These are phyloP conservation scores for Urechis unicinctus DNA, from an alignment of 2,888 invertebrate genomes.

Conservation along the genomic window DNA sequence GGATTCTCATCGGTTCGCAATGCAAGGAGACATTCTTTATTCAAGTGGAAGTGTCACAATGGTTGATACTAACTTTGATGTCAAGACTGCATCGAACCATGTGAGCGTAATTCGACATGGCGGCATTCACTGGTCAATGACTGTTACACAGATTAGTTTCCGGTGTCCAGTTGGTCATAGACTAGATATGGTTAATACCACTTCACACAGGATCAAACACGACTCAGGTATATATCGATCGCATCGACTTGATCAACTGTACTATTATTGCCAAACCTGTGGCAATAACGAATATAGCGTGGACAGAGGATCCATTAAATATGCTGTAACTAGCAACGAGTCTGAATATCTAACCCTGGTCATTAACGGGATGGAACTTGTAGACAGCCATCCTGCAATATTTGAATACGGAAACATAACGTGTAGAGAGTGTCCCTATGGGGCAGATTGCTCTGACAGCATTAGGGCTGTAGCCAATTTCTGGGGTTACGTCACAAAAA, in stretches of 20 bases:
- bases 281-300: slow-evolving; percentile 14
- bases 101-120: slow-evolving; percentile 9
- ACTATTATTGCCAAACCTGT: slow-evolving; percentile 17
- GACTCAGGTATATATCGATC: slow-evolving; percentile 9
- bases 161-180: slow-evolving; percentile 14
- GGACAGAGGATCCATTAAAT: slow-evolving; percentile 13
- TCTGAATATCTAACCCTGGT: slow-evolving; percentile 10
- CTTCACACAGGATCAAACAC: slow-evolving; percentile 8
- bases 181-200: slow-evolving; percentile 11
- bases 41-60: slow-evolving; percentile 9
- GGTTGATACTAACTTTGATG: slow-evolving; percentile 1
- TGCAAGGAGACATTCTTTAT: slow-evolving; percentile 15
- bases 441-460: slow-evolving; percentile 9
- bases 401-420: slow-evolving; percentile 14
- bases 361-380: slow-evolving; percentile 8
- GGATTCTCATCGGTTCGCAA: background rate
- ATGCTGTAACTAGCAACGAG: slow-evolving; percentile 5
- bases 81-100: slow-evolving; percentile 4
- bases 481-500: slow-evolving; percentile 11
- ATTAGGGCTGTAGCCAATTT: slow-evolving; percentile 12
- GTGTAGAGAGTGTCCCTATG: slow-evolving; percentile 17
- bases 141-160: slow-evolving; percentile 9
- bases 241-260: slow-evolving; percentile 15
- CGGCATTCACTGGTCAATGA: slow-evolving; percentile 16
- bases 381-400: slow-evolving; percentile 4